These are phyloP conservation scores for Anguilla marmorata DNA, from an alignment of 2,797 vertebrate genomes.

Conservation along the genomic window DNA sequence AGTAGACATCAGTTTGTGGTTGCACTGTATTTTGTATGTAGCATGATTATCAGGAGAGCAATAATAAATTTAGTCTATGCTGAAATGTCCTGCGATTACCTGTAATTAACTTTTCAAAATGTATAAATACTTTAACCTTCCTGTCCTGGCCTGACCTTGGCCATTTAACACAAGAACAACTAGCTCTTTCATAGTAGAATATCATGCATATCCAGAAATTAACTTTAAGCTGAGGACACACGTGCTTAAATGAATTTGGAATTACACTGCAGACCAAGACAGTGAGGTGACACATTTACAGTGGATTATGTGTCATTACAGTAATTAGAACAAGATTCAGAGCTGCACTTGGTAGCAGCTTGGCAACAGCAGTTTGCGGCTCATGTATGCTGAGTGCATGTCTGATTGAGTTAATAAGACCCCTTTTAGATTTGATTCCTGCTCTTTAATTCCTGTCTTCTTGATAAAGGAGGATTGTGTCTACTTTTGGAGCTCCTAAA, in stretches of 20 bases:
- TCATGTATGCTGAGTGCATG: not conserved
- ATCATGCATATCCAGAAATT: not conserved
- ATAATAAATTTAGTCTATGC: too few relatives aligned
- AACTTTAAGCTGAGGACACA: not conserved
- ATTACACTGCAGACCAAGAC: not conserved
- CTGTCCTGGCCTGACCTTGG: not conserved
- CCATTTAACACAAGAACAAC: not conserved
- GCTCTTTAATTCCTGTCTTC: not conserved
- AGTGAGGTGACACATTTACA: not conserved
- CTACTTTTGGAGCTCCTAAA: not conserved
- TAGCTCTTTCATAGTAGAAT: not conserved
- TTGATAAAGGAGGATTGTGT: not conserved
- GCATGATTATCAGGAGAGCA: too few relatives aligned
- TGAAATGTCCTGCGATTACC: too few relatives aligned
- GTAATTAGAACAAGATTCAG: conserved; percentile 12
- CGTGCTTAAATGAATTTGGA: not conserved
- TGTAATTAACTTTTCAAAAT: too few relatives aligned
- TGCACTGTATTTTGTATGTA: not conserved
- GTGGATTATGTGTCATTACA: conserved; percentile 24
- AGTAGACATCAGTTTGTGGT: not conserved
- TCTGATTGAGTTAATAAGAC: not conserved
- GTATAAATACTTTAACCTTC: too few relatives aligned
- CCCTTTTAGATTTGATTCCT: not conserved
- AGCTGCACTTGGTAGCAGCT: not conserved
- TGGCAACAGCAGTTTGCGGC: not conserved